These are phyloP conservation scores for Chamaetylas fuelleborni DNA, from an alignment of 2,113 vertebrate genomes.

Conservation along the genomic window DNA sequence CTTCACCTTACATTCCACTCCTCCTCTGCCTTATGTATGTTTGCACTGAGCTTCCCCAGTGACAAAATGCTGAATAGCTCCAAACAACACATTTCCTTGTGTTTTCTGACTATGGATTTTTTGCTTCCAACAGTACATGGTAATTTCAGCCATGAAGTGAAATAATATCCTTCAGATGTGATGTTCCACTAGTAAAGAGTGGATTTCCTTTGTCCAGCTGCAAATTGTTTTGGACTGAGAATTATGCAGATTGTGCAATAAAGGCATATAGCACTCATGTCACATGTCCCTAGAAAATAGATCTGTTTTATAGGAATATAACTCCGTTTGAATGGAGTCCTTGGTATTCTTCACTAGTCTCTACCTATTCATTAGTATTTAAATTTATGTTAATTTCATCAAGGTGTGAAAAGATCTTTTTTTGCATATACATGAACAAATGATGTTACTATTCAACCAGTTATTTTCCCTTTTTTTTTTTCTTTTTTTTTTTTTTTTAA, in stretches of 20 bases:
- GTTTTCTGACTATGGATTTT: not conserved
- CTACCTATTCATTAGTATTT: slow-evolving; percentile 75
- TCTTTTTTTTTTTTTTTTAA: not conserved
- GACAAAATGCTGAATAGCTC: slow-evolving; percentile 5
- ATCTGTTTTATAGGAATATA: slow-evolving; percentile 38
- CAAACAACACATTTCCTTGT: not conserved
- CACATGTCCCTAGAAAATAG: slow-evolving; percentile 42
- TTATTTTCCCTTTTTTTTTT: not conserved
- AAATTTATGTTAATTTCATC: slow-evolving; percentile 81
- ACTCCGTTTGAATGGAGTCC: slow-evolving; percentile 12
- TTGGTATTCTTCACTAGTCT: slow-evolving; percentile 61
- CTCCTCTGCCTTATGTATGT: not conserved
- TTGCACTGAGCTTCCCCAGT: not conserved
- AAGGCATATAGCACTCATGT: slow-evolving; percentile 15
- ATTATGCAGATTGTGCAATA: slow-evolving; percentile 29
- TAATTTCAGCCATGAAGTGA: slow-evolving; percentile 43
- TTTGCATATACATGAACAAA: slow-evolving; percentile 78
- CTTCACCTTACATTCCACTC: not conserved
- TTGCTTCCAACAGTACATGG: not conserved
- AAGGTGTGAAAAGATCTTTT: slow-evolving; percentile 79
- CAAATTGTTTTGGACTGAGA: not conserved
- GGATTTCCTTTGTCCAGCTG: not conserved
- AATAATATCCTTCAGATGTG: slow-evolving; percentile 13
- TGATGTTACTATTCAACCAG: slow-evolving; percentile 67
- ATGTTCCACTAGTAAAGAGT: not conserved